Evolutionary conservation across 2,888 invertebrate genomes (phyloP), one percentile per base, ranked within the genome.

Genomic region (Phyto melanocephala): DNA sequence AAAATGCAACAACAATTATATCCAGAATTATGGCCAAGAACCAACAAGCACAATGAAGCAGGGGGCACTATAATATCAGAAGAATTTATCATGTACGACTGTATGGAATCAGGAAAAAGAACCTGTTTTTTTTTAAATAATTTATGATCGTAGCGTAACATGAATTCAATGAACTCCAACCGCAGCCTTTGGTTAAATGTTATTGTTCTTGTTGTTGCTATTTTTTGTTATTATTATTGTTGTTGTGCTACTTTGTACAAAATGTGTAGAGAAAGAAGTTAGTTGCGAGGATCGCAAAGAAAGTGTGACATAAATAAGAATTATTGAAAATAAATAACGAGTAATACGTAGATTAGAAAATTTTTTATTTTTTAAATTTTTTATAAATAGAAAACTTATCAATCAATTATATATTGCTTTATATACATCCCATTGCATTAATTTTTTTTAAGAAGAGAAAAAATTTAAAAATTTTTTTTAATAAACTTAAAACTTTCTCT

Each of bases 131-230:
- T 47, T 54, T n/a, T n/a, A n/a, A 71, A 82, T 79, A 82, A 82
- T 82, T 82, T 82, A 82, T 75, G 82, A 79, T 79, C 70, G 60
- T 68, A 70, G 70, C 50, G 60, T 76, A 67, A 60, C 75, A 79
- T 60, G 75, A 82, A 82, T 82, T 79, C 82, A 82, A 79, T 82
- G 82, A 82, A 82, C 82, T 82, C 79, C 60, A 79, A n/a, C 24
- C 17, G 65, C 47, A n/a, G 67, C 28, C 47, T 63, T 71, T 4
- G 65, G 37, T 28, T 67, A 15, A n/a, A 17, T 37, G 15, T 56
- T 58, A 28, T 35, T 28, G 6, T 33, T 28, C 28, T 6, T 28
- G 6, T 28, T 28, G 3, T 6, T 3, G 28, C 28, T 28, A 5
- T 28, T 5, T 58, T 37, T 20, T 8, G n/a, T 33, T 33, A 10